These are phyloP conservation scores for Diabrotica balteata DNA, from an alignment of 2,888 invertebrate species.

Conservation along the genomic window DNA sequence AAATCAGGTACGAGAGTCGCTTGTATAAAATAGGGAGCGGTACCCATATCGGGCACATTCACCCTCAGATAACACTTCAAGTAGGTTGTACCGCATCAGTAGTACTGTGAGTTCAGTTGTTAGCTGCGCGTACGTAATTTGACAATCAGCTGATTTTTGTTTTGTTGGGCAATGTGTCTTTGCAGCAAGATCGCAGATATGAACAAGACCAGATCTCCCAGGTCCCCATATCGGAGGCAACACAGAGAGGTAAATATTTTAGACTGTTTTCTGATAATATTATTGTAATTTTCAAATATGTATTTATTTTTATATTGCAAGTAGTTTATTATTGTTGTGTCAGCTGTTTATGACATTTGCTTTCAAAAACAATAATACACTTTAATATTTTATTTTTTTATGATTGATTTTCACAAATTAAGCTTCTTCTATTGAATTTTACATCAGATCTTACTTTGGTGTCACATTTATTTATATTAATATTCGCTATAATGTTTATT, in stretches of 20 bases:
- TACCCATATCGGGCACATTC: constrained; percentile 29
- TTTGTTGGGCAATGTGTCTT: constrained; percentile 63
- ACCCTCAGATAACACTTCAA: constrained; percentile 12
- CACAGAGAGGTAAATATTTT: constrained; percentile 64
- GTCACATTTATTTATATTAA: no score
- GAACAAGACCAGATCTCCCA: constrained; percentile 58
- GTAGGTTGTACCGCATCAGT: background rate
- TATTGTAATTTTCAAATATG: no score
- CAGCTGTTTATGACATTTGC: no score
- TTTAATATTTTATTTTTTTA: no score
- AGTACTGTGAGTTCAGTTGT: constrained; percentile 9
- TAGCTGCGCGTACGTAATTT: constrained; percentile 13
- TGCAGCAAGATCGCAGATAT: constrained; percentile 60
- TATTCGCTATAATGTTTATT: no score
- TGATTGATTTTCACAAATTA: no score
- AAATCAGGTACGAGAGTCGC: constrained; percentile 24
- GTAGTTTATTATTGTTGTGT: no score
- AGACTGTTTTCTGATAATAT: no score
- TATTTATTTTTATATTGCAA: no score
- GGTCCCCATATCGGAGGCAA: constrained; percentile 67
- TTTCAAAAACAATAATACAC: no score
- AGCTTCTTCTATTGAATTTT: no score
- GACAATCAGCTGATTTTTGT: constrained; percentile 37
- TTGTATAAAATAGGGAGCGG: constrained; percentile 26
- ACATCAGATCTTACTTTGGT: no score